These are phyloP conservation scores for Oreochromis tanganicae DNA, from an alignment of 2,113 vertebrate genomes.

Conservation along the genomic window DNA sequence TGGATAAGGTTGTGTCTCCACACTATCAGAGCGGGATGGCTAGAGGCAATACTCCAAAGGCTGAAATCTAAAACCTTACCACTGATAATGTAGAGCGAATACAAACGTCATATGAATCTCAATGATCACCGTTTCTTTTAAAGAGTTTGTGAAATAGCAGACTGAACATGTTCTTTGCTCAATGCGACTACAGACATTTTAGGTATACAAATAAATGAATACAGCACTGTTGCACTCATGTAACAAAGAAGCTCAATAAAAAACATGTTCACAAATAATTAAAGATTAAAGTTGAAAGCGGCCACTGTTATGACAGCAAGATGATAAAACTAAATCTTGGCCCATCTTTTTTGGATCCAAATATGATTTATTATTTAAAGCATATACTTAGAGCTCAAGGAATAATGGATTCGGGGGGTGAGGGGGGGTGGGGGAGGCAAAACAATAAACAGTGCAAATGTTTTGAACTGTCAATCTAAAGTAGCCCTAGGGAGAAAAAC, in stretches of 20 bases:
- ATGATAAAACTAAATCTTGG: constrained; percentile 16
- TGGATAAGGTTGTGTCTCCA: constrained; percentile 22
- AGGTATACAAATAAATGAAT: not conserved
- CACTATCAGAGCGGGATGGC: not conserved
- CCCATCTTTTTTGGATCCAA: constrained; percentile 6
- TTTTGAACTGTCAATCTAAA: constrained; percentile 64
- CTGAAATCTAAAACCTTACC: constrained; percentile 41
- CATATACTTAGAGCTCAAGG: constrained; percentile 22
- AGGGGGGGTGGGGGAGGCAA: not conserved
- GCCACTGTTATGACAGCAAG: not conserved
- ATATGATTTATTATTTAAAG: constrained; percentile 65
- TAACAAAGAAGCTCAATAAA: not conserved
- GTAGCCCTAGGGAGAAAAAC: constrained; percentile 46
- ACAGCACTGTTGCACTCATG: not conserved
- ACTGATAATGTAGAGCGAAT: constrained; percentile 12
- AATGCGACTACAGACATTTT: not conserved
- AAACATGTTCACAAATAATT: not conserved
- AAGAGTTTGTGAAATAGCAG: not conserved
- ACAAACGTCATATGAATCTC: constrained; percentile 2
- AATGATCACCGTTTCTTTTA: not conserved
- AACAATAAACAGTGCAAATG: constrained; percentile 57
- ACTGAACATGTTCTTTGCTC: not conserved
- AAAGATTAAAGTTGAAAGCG: constrained; percentile 18
- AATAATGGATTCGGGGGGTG: not conserved
- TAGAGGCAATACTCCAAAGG: constrained; percentile 7